Conservation (phyloP, 1,140 invertebrate genomes). For the Carcinoscorpius rotundicauda region DNA sequence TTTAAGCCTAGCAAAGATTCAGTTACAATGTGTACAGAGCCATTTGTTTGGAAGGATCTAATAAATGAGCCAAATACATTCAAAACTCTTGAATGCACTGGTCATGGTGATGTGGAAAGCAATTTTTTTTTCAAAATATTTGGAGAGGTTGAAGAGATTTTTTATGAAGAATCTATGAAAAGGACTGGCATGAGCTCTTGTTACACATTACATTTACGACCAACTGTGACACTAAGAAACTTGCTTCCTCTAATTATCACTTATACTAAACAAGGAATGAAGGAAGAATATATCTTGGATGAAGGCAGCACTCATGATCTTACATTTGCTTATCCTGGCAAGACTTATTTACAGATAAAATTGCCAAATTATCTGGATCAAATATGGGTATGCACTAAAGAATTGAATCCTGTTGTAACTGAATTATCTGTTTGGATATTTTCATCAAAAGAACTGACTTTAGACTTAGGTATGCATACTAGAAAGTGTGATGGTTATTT, state of each 20-base stretch:
- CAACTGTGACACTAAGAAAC: background rate
- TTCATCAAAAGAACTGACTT: conserved; percentile 34
- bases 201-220: background rate
- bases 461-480: conserved; percentile 74
- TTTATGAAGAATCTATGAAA: background rate
- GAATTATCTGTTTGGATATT: conserved; percentile 77
- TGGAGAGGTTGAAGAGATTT: background rate
- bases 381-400: conserved; percentile 69
- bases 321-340: too few species aligned
- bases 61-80: background rate
- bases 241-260: background rate
- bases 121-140: background rate
- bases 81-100: too few species aligned
- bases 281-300: too few species aligned
- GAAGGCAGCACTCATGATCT: too few species aligned
- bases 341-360: too few species aligned
- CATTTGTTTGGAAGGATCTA: conserved; percentile 1
- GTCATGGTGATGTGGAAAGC: too few species aligned
- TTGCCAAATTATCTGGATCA: conserved; percentile 59
- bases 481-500: conserved; percentile 47
- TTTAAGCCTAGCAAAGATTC: background rate
- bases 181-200: background rate
- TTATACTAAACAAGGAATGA: too few species aligned
- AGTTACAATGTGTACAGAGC: background rate
- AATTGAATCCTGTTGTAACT: conserved; percentile 35